Percentiles rank a stretch among this genome's conserved stretches.
Evolutionary conservation across 2,888 invertebrate species (phyloP).

Genomic region (Gonocerus acuteangulatus): DNA sequence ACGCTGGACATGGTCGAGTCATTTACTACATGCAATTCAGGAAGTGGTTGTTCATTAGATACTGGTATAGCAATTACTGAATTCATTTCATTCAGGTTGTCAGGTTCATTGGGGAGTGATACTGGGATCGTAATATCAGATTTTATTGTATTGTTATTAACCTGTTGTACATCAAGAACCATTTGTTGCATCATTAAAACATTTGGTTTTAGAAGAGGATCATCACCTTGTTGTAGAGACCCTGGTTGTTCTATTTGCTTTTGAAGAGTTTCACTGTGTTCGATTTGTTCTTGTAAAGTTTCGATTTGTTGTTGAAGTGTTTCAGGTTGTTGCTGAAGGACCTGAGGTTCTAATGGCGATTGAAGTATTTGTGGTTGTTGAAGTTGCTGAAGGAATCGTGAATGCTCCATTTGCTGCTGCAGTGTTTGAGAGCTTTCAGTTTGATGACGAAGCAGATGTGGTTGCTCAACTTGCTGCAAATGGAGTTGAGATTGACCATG

Average conservation of each 20-base stretch:
- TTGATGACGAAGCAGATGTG: background rate
- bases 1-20: conserved; percentile 7
- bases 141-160: background rate
- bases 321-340: background rate
- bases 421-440: background rate
- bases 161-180: conserved; percentile 5
- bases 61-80: background rate
- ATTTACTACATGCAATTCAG: conserved; percentile 4
- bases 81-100: background rate
- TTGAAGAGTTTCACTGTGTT: background rate
- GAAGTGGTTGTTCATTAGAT: background rate
- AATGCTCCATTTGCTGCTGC: background rate
- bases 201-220: background rate
- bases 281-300: background rate
- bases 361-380: background rate
- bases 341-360: background rate
- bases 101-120: background rate
- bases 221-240: background rate
- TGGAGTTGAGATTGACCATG: background rate
- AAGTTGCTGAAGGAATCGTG: background rate
- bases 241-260: background rate
- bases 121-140: background rate
- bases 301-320: background rate
- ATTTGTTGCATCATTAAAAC: background rate
- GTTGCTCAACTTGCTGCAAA: background rate